Conservation (phyloP, 1,140 invertebrate species). For the Drosophila saltans region DNA sequence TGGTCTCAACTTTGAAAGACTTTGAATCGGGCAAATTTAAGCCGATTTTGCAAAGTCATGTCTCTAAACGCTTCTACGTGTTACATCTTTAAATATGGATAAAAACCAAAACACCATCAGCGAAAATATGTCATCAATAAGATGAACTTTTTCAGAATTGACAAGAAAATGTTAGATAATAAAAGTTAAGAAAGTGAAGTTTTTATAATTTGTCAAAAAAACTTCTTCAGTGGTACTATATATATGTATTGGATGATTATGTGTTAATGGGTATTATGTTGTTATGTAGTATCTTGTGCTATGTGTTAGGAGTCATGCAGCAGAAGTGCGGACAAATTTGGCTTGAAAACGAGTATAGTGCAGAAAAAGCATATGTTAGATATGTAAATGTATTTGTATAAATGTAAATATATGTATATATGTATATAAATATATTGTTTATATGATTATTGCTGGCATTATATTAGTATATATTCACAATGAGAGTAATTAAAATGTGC, state of each 20-base stretch:
- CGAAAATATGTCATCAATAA: too few species aligned
- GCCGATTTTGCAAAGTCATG: too few species aligned
- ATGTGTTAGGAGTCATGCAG: slow-evolving; percentile 66
- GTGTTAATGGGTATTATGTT: not conserved
- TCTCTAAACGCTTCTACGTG: too few species aligned
- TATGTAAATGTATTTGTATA: slow-evolving; percentile 34
- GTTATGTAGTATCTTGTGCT: slow-evolving; percentile 38
- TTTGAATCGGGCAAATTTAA: too few species aligned
- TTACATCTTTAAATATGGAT: too few species aligned
- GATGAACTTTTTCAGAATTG: too few species aligned
- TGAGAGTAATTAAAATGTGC: slow-evolving; percentile 51
- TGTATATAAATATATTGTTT: slow-evolving; percentile 29
- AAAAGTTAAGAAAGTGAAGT: too few species aligned
- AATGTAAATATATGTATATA: slow-evolving; percentile 27
- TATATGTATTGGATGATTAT: not conserved
- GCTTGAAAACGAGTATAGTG: slow-evolving; percentile 40
- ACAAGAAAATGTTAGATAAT: too few species aligned
- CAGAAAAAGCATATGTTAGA: slow-evolving; percentile 52
- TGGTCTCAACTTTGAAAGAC: too few species aligned
- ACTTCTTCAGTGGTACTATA: slow-evolving; percentile 14
- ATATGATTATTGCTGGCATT: slow-evolving; percentile 8
- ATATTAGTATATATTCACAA: slow-evolving; percentile 56
- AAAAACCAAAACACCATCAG: too few species aligned
- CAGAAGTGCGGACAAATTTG: slow-evolving; percentile 62
- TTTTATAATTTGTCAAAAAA: too few species aligned